These are phyloP conservation scores for Rhagoletis zephyria DNA, from an alignment of 1,140 invertebrate species.

Conservation along the genomic window DNA sequence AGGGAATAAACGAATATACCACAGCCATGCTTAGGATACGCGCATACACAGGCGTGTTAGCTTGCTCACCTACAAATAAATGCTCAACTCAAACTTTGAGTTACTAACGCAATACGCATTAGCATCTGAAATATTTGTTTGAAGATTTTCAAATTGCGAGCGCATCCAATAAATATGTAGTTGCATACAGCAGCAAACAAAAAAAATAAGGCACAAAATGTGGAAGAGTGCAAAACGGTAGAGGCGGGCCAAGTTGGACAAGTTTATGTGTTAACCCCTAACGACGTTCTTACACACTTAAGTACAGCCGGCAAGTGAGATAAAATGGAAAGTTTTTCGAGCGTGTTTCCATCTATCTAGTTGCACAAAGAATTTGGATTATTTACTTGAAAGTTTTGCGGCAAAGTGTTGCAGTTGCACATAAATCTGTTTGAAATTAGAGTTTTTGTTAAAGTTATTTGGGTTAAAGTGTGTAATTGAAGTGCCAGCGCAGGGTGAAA, in stretches of 20 bases:
- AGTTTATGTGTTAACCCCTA: neutral
- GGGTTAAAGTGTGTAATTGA: conserved; percentile 41
- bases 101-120: conserved; percentile 3
- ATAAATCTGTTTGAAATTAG: conserved; percentile 48
- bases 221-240: neutral
- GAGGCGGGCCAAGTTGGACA: neutral
- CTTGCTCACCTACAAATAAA: neutral
- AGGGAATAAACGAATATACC: too few relatives aligned
- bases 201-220: neutral
- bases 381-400: conserved; percentile 39
- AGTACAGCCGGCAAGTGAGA: conserved; percentile 1
- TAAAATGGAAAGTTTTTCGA: conserved; percentile 42
- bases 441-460: conserved; percentile 47
- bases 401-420: conserved; percentile 18
- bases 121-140: conserved; percentile 39
- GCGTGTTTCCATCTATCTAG: conserved; percentile 20
- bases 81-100: neutral
- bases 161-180: neutral
- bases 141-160: conserved; percentile 26
- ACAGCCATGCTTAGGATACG: too few relatives aligned
- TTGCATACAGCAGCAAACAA: neutral
- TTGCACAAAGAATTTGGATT: conserved; percentile 41
- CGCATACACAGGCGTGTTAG: too few relatives aligned
- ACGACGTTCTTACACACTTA: neutral
- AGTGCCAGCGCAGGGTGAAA: neutral